phyloP scores from a whole-genome alignment of 2,113 vertebrate species.

The Chamaea fasciata region DNA sequence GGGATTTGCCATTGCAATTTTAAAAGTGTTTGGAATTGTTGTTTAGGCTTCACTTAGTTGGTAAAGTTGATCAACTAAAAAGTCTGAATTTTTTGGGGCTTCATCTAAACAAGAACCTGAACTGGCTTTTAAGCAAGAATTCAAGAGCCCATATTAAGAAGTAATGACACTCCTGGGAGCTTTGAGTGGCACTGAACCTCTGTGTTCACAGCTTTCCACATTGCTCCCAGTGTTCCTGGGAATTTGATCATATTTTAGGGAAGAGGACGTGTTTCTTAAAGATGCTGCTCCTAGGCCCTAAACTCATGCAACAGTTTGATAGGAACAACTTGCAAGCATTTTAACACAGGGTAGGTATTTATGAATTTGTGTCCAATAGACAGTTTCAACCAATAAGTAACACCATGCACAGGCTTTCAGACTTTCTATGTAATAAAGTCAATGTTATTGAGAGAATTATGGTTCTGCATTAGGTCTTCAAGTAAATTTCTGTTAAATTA shows the following conservation, averaged over 20 bases:
- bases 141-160: not conserved
- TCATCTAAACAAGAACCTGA: not conserved
- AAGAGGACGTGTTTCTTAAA: not conserved
- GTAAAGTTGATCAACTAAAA: not conserved
- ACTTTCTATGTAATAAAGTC: not conserved
- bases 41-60: not conserved
- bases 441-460: not conserved
- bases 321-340: not conserved
- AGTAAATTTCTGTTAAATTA: not conserved
- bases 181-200: not conserved
- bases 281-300: not conserved
- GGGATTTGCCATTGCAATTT: not conserved
- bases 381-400: not conserved
- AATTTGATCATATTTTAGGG: not conserved
- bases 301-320: not conserved
- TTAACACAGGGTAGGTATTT: not conserved
- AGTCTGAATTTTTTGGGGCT: not conserved
- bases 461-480: not conserved
- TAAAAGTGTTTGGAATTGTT: not conserved
- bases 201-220: not conserved
- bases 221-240: not conserved
- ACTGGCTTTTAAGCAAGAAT: not conserved
- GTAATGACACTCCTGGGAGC: not conserved
- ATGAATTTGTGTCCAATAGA: not conserved
- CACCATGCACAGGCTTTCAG: not conserved